Evolutionary conservation across 2,888 invertebrate genomes (phyloP), one percentile per base, ranked within the genome.

Genomic region (Melikaiella ostensackeni): DNA sequence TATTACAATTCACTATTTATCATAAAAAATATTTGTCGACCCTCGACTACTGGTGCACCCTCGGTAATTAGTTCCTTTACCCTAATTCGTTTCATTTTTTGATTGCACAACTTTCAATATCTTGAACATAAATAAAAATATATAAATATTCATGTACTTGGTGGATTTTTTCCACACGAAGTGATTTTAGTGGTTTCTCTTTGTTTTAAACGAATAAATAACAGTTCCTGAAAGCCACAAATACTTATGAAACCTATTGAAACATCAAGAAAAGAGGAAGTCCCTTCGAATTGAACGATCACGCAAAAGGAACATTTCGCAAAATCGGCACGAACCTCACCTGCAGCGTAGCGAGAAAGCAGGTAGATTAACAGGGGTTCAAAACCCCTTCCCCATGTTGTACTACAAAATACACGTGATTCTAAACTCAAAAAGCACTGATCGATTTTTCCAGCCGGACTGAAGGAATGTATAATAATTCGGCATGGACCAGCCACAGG

Each of bases 381-480:
- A 19, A 50, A 50, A 3, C 50, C 27, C 66, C 11, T 30, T 30
- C 0, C n/a, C 62, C 30, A 61, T 35, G 35, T 63, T n/a, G 4
- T n/a, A 35, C n/a, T 9, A 63, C 33, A 63, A 63, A 63, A 35
- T 63, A 16, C 27, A 66, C 9, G 19, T 46, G n/a, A 21, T 70
- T 50, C 50, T 46, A 16, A 30, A 66, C 42, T 66, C 46, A 9
- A 66, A 30, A 66, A 38, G 42, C 46, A 5, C 70, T 70, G 50
- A 70, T 70, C 70, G 33, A 70, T 70, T 70, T 70, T 70, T 70
- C 46, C 50, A 66, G 27, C 66, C 27, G 66, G 42, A 66, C n/a
- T 27, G 2, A 0, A 66, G 42, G 42, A 66, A 66, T 42, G 42
- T 9, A 70, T 70, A 46, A 70, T 70, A 46, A 70, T 70, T 70